These are phyloP conservation scores for Lithobates sylvaticus DNA, from an alignment of 2,797 vertebrate genomes.

Conservation along the genomic window DNA sequence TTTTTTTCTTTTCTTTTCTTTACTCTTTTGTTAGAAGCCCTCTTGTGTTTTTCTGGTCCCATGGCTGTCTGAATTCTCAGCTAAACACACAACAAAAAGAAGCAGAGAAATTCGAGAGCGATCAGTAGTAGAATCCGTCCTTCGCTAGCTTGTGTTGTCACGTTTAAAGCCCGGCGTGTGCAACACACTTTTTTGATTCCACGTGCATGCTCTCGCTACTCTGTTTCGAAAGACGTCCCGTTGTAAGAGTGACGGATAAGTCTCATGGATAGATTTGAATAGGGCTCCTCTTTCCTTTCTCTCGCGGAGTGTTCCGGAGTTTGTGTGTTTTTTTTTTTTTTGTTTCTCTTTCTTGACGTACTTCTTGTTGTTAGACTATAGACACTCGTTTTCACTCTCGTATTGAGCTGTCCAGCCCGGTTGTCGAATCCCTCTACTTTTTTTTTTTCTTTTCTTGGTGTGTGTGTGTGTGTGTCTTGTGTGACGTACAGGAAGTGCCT, in stretches of 20 bases:
- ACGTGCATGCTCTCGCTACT: constrained; percentile 37
- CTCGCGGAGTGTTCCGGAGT: neutral
- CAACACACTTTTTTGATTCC: constrained; percentile 34
- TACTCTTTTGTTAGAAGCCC: constrained; percentile 2
- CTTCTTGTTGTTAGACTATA: neutral
- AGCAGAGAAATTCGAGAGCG: neutral
- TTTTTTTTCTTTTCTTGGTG: constrained; percentile 32
- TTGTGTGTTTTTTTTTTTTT: neutral
- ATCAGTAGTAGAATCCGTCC: neutral
- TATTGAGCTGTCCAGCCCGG: constrained; percentile 44
- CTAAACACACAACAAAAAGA: neutral
- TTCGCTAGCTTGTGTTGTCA: constrained; percentile 21
- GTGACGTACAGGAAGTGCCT: constrained; percentile 74
- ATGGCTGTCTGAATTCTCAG: neutral
- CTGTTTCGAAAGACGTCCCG: constrained; percentile 12
- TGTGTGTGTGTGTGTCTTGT: constrained; percentile 66
- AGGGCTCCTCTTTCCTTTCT: neutral
- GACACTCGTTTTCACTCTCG: constrained; percentile 10
- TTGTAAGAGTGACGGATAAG: neutral
- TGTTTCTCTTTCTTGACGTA: neutral
- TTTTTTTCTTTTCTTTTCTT: too few species aligned
- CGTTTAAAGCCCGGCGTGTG: constrained; percentile 24
- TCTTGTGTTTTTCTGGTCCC: neutral
- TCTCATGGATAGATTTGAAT: neutral
- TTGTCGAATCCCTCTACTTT: constrained; percentile 58